Evolutionary conservation across 2,113 vertebrate genomes (phyloP).

Genomic region (Ptilorrhoa leucosticta): DNA sequence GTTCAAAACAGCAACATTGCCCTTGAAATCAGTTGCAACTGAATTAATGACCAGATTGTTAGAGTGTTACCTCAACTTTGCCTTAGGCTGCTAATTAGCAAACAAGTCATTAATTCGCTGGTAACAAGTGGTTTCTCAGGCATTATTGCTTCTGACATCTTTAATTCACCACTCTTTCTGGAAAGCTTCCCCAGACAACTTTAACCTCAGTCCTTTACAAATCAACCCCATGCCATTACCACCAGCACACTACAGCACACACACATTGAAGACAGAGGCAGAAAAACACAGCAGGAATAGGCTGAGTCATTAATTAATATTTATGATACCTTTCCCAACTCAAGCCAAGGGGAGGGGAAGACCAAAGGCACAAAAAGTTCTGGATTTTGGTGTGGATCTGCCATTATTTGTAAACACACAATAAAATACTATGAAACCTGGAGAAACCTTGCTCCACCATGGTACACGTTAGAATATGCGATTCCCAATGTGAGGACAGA

Average conservation of each 20-base stretch:
- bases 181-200: slow-evolving; percentile 22
- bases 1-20: slow-evolving; percentile 51
- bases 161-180: slow-evolving; percentile 29
- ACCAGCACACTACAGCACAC: not conserved
- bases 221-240: not conserved
- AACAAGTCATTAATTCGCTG: slow-evolving; percentile 65
- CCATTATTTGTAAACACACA: not conserved
- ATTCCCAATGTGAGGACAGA: not conserved
- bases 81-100: slow-evolving; percentile 63
- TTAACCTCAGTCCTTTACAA: not conserved
- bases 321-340: not conserved
- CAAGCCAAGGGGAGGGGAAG: not conserved
- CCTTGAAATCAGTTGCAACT: slow-evolving; percentile 55
- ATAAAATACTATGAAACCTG: not conserved
- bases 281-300: not conserved
- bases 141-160: slow-evolving; percentile 46
- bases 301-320: not conserved
- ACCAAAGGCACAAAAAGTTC: not conserved
- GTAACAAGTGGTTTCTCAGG: slow-evolving; percentile 60
- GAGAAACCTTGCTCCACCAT: not conserved
- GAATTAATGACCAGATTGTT: slow-evolving; percentile 63
- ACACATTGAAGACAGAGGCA: not conserved
- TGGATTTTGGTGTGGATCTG: not conserved
- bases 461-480: not conserved
- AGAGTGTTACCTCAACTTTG: slow-evolving; percentile 40